Evolutionary conservation across 2,888 invertebrate species (phyloP).

Genomic region (Ochropleura plecta): DNA sequence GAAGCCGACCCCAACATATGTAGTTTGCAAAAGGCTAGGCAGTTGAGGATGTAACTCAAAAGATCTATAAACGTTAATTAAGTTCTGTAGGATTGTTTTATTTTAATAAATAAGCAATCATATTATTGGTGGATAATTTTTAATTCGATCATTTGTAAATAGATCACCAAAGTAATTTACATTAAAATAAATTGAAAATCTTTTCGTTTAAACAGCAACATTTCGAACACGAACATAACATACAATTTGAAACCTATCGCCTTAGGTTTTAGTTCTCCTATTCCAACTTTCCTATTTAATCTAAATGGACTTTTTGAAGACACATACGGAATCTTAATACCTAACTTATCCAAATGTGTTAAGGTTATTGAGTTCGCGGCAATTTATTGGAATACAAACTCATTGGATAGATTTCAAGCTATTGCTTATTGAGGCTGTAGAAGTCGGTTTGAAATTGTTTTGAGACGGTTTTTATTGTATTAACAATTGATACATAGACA

Average conservation of each 20-base stretch:
- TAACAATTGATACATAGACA: no score
- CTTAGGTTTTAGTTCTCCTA: slow-evolving; percentile 4
- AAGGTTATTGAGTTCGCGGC: slow-evolving; percentile 47
- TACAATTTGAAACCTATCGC: not conserved
- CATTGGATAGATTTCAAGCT: slow-evolving; percentile 37
- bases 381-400: slow-evolving; percentile 40
- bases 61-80: not conserved
- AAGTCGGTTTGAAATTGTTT: slow-evolving; percentile 36
- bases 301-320: slow-evolving; percentile 41
- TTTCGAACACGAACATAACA: not conserved
- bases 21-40: no score
- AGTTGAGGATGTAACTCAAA: no score
- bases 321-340: slow-evolving; percentile 44
- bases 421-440: slow-evolving; percentile 38
- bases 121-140: not conserved
- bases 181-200: not conserved
- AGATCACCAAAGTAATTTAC: not conserved
- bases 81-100: not conserved
- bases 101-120: not conserved
- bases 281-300: slow-evolving; percentile 28
- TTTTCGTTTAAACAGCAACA: not conserved
- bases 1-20: no score
- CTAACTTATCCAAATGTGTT: slow-evolving; percentile 47
- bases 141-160: not conserved
- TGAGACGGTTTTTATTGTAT: slow-evolving; percentile 34